Base-by-base conservation (phyloP, 2,113 vertebrate species). In the Pipa parva region DNA sequence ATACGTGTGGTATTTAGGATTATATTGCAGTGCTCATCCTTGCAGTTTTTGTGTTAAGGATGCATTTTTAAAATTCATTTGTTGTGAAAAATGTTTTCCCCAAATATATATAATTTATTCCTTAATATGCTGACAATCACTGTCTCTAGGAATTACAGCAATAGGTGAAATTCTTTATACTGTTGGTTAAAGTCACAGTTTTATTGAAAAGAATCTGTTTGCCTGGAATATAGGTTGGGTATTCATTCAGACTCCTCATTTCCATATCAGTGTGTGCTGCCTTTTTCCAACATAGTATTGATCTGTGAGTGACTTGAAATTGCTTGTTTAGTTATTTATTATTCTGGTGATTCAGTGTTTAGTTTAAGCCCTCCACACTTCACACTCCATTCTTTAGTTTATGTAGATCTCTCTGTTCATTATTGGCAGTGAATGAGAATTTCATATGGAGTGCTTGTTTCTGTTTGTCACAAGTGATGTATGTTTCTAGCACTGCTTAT, bases 341-440 rank as follows among this genome's bases (percentile, higher is more conserved):
- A 73, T 77, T 59, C 74, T 83, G 65, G 77, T 84, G 84, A 82
- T 83, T 87, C 77, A 74, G 71, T 85, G 75, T 85, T 88, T 83
- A 73, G 75, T 75, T 74, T 78, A 82, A 80, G 64, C 83, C 75
- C 78, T 83, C 81, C 87, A 76, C 72, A 81, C 76, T 82, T 90
- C 79, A 80, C 76, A 81, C 71, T 20, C 59, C 71, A 58, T 82
- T 83, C 82, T 87, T 87, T 83, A 72, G 80, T 85, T 86, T 88
- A 84, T 85, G 77, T 85, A 84, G 86, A 85, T 90, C 89, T 87
- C 83, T 77, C 79, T 77, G 81, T 71, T 50, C 71, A 46, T 92
- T 91, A 92, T 88, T 93, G 90, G 89, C 91, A 90, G 86, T 87
- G 86, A 91, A 86, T 81, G 85, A 93, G 81, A 82, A 84, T 88